Conservation (phyloP, 2,797 vertebrate genomes). For the Botia almorhae region DNA sequence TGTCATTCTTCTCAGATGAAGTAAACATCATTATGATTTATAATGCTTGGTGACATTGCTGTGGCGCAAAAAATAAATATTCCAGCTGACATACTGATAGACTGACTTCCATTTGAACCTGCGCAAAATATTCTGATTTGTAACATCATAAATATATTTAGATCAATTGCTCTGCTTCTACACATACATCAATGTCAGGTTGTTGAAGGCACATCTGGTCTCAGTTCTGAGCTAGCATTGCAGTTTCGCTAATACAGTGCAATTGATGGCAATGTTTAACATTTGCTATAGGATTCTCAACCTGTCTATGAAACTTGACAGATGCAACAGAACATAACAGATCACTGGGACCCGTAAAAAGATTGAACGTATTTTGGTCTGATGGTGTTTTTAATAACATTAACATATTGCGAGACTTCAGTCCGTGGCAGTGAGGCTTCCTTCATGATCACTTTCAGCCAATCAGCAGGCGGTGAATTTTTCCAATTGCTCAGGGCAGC, state of each 20-base stretch:
- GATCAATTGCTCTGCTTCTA: slow-evolving; percentile 34
- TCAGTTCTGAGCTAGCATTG: slow-evolving; percentile 19
- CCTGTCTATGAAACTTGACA: slow-evolving; percentile 26
- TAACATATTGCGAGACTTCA: slow-evolving; percentile 40
- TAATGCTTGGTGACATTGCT: slow-evolving; percentile 48
- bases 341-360: slow-evolving; percentile 25
- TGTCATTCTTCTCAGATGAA: slow-evolving; percentile 52
- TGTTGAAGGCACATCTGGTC: slow-evolving; percentile 37
- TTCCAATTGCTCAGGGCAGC: too few relatives aligned
- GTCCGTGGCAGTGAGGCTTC: slow-evolving; percentile 17
- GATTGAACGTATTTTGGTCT: slow-evolving; percentile 37
- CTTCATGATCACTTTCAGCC: slow-evolving; percentile 18
- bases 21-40: slow-evolving; percentile 65
- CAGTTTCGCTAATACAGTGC: slow-evolving; percentile 16
- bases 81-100: slow-evolving; percentile 45
- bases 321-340: slow-evolving; percentile 35
- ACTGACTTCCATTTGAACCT: slow-evolving; percentile 41
- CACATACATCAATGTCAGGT: slow-evolving; percentile 29
- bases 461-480: slow-evolving; percentile 20
- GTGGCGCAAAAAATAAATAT: slow-evolving; percentile 37
- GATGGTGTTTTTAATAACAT: slow-evolving; percentile 30
- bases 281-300: slow-evolving; percentile 6
- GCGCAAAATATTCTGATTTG: slow-evolving; percentile 50
- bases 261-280: slow-evolving; percentile 9
- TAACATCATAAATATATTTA: slow-evolving; percentile 42